Conservation (phyloP, 2,888 invertebrate genomes). For the Imbricaverruca yamaguchii region DNA sequence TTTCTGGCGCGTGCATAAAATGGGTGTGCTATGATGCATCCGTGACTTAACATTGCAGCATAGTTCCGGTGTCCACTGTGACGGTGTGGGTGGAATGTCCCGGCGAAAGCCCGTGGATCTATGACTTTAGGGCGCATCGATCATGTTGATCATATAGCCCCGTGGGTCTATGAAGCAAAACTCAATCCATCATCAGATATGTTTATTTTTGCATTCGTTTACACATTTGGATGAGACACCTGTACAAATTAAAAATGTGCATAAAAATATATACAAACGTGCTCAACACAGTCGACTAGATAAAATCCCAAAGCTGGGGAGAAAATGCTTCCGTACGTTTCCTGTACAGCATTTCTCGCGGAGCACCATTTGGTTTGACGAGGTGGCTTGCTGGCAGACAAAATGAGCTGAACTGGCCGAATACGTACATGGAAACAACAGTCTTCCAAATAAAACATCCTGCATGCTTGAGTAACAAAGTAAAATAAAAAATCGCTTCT, state of each 20-base stretch:
- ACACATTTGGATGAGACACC: background rate
- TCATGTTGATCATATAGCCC: no score
- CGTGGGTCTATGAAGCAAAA: no score
- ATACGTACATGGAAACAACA: background rate
- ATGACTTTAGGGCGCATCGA: no score
- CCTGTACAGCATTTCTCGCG: background rate
- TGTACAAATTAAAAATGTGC: slow-evolving; percentile 9
- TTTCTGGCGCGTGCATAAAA: no score
- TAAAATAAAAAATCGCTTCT: background rate
- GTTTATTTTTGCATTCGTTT: background rate
- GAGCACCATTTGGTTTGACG: slow-evolving; percentile 11
- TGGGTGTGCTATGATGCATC: no score
- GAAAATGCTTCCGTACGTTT: background rate
- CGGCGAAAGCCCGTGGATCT: no score
- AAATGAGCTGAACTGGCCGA: background rate
- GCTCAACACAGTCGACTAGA: slow-evolving; percentile 10
- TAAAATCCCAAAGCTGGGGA: background rate
- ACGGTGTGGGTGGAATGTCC: no score
- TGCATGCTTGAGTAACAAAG: background rate
- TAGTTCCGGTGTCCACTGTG: no score
- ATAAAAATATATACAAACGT: slow-evolving; percentile 4
- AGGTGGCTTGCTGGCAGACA: background rate
- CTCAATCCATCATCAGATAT: background rate
- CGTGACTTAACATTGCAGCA: no score
- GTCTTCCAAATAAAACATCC: background rate